phyloP scores from a whole-genome alignment of 2,797 vertebrate species.

The Cetoscarus ocellatus region DNA sequence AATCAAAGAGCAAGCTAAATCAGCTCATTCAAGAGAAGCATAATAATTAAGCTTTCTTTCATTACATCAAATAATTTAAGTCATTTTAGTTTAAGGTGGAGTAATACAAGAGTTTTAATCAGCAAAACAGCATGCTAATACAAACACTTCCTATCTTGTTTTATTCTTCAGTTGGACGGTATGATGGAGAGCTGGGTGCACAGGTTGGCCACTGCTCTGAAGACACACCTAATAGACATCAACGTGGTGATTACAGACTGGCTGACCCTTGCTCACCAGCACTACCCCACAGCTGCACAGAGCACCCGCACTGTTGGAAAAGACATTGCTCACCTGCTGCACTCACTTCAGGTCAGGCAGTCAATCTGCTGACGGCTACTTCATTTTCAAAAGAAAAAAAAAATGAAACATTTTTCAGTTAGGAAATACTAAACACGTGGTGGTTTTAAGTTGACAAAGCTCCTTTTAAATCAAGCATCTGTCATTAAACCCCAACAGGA shows the following conservation, averaged over 20 bases:
- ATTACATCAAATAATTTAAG: neutral
- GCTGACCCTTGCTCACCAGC: constrained; percentile 87
- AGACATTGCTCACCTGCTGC: constrained; percentile 90
- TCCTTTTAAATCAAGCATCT: neutral
- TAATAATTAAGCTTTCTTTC: neutral
- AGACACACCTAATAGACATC: constrained; percentile 75
- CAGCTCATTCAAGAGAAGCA: neutral
- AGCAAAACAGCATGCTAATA: neutral
- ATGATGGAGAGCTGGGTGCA: constrained; percentile 90
- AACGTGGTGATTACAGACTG: constrained; percentile 93
- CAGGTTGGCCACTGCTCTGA: constrained; percentile 86
- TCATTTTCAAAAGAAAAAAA: neutral
- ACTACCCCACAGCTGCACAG: constrained; percentile 89
- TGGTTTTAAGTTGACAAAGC: neutral
- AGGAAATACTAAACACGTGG: neutral
- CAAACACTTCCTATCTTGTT: neutral
- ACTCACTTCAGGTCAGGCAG: constrained; percentile 89
- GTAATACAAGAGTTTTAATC: neutral
- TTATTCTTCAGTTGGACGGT: constrained; percentile 86
- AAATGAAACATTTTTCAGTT: neutral
- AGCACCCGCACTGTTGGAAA: constrained; percentile 89
- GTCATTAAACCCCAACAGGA: constrained; percentile 79
- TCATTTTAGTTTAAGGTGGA: neutral
- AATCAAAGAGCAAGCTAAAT: neutral
- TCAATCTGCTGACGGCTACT: neutral